Conservation (phyloP, 2,797 vertebrate genomes). For the Paratrypauchen microcephalus region DNA sequence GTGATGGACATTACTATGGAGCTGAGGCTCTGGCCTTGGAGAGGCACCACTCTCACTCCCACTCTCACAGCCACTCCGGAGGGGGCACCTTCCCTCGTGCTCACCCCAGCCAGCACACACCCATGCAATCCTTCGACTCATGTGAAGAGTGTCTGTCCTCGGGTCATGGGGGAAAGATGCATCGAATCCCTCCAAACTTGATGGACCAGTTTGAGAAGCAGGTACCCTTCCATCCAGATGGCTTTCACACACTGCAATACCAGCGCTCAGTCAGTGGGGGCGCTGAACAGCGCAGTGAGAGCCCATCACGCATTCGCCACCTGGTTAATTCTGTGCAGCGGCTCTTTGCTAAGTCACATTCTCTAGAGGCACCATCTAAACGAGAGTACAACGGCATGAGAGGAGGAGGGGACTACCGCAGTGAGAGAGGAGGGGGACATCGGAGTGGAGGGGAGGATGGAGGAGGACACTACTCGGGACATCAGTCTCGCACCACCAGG, state of each 20-base stretch:
- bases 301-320: slow-evolving; percentile 96
- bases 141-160: slow-evolving; percentile 92
- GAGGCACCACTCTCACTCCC: slow-evolving; percentile 67
- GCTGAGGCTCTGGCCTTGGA: slow-evolving; percentile 80
- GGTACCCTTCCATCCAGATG: slow-evolving; percentile 94
- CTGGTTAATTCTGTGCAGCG: slow-evolving; percentile 98
- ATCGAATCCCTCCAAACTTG: slow-evolving; percentile 90
- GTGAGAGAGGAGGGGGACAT: slow-evolving; percentile 73
- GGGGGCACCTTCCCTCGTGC: slow-evolving; percentile 97
- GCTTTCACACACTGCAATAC: slow-evolving; percentile 98
- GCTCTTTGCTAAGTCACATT: slow-evolving; percentile 98
- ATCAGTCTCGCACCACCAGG: slow-evolving; percentile 81
- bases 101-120: slow-evolving; percentile 87
- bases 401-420: slow-evolving; percentile 81
- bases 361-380: slow-evolving; percentile 93
- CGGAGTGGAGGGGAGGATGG: slow-evolving; percentile 80
- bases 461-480: slow-evolving; percentile 83
- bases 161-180: slow-evolving; percentile 84
- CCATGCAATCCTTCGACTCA: slow-evolving; percentile 87
- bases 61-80: slow-evolving; percentile 77
- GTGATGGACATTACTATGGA: slow-evolving; percentile 83
- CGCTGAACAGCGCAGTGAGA: slow-evolving; percentile 89
- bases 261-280: slow-evolving; percentile 84
- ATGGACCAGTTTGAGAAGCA: slow-evolving; percentile 98
- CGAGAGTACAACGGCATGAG: slow-evolving; percentile 91